Evolutionary conservation across 1,140 invertebrate species (phyloP), one percentile per base, ranked within the genome.

Genomic region (Lepeophtheirus salmonis): DNA sequence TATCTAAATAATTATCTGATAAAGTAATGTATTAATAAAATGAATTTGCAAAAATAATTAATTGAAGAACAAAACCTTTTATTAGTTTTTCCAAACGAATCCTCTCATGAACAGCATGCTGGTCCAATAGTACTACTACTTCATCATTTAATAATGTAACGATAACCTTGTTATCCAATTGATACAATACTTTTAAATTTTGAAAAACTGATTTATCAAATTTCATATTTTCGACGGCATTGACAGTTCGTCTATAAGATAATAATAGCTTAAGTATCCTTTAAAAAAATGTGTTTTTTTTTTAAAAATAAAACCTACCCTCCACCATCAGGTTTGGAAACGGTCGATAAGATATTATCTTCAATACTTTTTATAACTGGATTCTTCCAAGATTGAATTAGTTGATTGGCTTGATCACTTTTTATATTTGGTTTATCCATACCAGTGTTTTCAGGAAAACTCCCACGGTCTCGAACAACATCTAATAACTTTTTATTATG

Each of bases 51-150:
- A 41, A 6, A 41, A 41, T 41, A n/a, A 41, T 41, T 41, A 41
- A 41, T 10, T 41, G 30, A 41, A 10, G 26, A 25, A 20, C 61
- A 65, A 41, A 59, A 73, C 76, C 71, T 69, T 70, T 66, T 0
- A 72, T 65, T 17, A 79, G 67, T 53, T 69, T 68, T 67, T 84
- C 82, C 6, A 83, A 68, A 61, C 78, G 68, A 53, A 84, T 74
- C 69, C 82, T 70, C 70, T 84, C 83, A 70, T 83, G 78, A 20
- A 82, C 81, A 54, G 83, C 83, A 73, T 84, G 83, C 68, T 84
- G 83, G 71, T 84, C 83, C 67, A 84, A 79, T 23, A 82, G 64
- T 2, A 82, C 73, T 16, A 83, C 63, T 54, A 76, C 68, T 61
- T 74, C 56, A 13, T 59, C 56, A 1, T 24, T 3, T 16, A 54